Conservation (phyloP, 2,888 invertebrate species). For the Eristalis intricaria region DNA sequence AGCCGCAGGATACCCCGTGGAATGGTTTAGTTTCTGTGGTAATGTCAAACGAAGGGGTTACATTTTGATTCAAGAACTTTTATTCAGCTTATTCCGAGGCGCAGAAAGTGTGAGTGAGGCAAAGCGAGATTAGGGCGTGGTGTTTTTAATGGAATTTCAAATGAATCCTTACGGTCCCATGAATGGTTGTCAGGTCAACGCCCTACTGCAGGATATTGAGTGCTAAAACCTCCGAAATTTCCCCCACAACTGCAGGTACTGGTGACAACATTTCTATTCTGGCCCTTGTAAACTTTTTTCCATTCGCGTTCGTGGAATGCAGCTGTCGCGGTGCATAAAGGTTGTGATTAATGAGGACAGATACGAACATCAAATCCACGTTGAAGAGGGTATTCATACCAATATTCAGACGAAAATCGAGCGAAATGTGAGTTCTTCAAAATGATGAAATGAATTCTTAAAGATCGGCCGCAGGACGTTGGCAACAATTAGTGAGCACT, state of each 20-base stretch:
- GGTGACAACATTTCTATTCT: neutral
- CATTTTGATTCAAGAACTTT: slow-evolving; percentile 24
- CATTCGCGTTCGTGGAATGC: too few relatives aligned
- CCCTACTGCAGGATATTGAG: neutral
- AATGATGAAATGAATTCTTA: too few relatives aligned
- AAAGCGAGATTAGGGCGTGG: neutral
- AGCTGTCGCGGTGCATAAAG: too few relatives aligned
- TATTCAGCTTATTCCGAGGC: neutral
- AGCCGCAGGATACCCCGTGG: slow-evolving; percentile 5
- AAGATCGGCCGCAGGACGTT: too few relatives aligned
- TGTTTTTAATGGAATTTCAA: slow-evolving; percentile 5
- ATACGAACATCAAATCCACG: too few relatives aligned
- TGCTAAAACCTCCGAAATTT: neutral
- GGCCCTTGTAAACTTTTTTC: neutral
- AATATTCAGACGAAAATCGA: too few relatives aligned
- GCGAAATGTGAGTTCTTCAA: too few relatives aligned
- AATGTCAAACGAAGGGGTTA: slow-evolving; percentile 36
- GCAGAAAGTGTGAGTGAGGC: neutral
- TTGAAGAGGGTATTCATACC: too few relatives aligned
- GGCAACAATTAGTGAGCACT: too few relatives aligned
- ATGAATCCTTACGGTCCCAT: neutral
- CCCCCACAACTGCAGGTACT: neutral
- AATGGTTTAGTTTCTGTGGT: slow-evolving; percentile 32
- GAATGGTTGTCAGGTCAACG: neutral
- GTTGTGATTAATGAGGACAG: too few relatives aligned